Evolutionary conservation across 2,888 invertebrate genomes (phyloP).

Genomic region (Drosophila helvetica): DNA sequence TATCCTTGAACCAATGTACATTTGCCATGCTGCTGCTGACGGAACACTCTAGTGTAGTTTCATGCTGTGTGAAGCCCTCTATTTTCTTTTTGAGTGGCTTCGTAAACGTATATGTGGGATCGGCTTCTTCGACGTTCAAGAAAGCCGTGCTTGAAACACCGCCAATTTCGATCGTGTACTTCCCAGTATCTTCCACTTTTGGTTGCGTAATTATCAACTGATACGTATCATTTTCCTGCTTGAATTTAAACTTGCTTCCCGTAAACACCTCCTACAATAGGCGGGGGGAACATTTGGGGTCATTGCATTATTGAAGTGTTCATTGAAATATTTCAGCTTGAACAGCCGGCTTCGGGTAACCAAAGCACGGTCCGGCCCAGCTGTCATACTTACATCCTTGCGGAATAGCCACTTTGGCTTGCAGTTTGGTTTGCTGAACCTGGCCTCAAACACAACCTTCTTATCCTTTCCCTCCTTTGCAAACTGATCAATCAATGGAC

Average conservation of each 20-base stretch:
- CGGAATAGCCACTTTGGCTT: constrained; percentile 96
- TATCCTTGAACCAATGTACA: constrained; percentile 96
- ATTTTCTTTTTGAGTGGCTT: constrained; percentile 94
- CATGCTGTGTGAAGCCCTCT: constrained; percentile 95
- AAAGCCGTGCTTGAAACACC: constrained; percentile 94
- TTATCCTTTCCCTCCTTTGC: constrained; percentile 98
- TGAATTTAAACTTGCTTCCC: constrained; percentile 98
- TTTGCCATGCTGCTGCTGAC: constrained; percentile 97
- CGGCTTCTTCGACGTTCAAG: constrained; percentile 98
- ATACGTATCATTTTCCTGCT: constrained; percentile 95
- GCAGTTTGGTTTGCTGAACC: constrained; percentile 97
- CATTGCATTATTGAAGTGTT: background rate
- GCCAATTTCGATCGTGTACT: constrained; percentile 97
- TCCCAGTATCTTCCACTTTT: constrained; percentile 98
- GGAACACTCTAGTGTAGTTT: constrained; percentile 95
- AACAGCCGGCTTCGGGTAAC: too few species aligned
- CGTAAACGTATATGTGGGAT: constrained; percentile 96
- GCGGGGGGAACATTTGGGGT: background rate
- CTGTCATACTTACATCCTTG: constrained; percentile 91
- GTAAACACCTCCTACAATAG: constrained; percentile 93
- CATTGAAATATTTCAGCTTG: background rate
- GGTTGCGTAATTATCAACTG: constrained; percentile 95
- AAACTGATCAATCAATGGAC: constrained; percentile 96
- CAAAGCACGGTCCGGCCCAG: background rate
- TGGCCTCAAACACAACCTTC: constrained; percentile 95